Percentiles rank a stretch among this genome's conserved stretches.
Evolutionary conservation across 2,113 vertebrate species (phyloP).

Genomic region (Rattus norvegicus): GRCr8 NC_086026.1:113441001-113441500

Average conservation of each 20-base stretch:
- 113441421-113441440: background rate
- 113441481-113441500: background rate
- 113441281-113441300: background rate
- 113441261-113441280: constrained; percentile 18
- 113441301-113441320: background rate
- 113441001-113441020: background rate
- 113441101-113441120: background rate
- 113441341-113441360: background rate
- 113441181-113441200: constrained; percentile 48
- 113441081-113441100: background rate
- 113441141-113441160: constrained; percentile 38
- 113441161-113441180: background rate
- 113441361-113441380: background rate
- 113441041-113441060: background rate
- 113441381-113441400: background rate
- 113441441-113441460: background rate
- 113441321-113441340: background rate
- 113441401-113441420: background rate
- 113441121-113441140: constrained; percentile 35
- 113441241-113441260: constrained; percentile 32
- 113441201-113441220: constrained; percentile 35
- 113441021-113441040: background rate
- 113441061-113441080: background rate
- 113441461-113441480: background rate
- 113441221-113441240: background rate